phyloP scores from a whole-genome alignment of 2,888 invertebrate species.

The Nymphalis polychloros region DNA sequence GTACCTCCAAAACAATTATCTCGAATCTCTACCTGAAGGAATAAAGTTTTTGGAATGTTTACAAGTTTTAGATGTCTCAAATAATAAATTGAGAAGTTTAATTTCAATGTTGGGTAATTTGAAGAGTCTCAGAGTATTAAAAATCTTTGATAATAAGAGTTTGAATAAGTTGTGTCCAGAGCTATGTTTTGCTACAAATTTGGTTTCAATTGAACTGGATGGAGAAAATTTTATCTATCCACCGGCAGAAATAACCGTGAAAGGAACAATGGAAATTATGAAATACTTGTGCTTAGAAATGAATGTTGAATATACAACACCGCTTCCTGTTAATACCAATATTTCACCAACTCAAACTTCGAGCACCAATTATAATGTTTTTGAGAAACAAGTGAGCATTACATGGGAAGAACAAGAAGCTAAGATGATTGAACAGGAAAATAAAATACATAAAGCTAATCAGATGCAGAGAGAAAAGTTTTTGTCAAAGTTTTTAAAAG shows the following conservation, averaged over 20 bases:
- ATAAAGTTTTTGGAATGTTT: conserved; percentile 84
- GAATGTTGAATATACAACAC: conserved; percentile 77
- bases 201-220: conserved; percentile 84
- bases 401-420: conserved; percentile 85
- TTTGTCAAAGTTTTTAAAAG: conserved; percentile 74
- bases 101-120: conserved; percentile 85
- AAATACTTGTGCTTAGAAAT: conserved; percentile 80
- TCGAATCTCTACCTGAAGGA: conserved; percentile 86
- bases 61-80: conserved; percentile 85
- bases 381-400: conserved; percentile 55
- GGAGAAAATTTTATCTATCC: conserved; percentile 84
- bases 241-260: conserved; percentile 79
- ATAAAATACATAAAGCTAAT: conserved; percentile 83
- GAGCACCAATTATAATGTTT: conserved; percentile 60
- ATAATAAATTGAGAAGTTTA: conserved; percentile 85
- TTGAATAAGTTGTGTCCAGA: conserved; percentile 84
- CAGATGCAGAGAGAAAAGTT: conserved; percentile 84
- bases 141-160: conserved; percentile 82
- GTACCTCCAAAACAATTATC: conserved; percentile 86
- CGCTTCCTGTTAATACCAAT: conserved; percentile 56
- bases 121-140: conserved; percentile 81
- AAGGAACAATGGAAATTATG: conserved; percentile 85
- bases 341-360: conserved; percentile 57
- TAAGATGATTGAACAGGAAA: conserved; percentile 83
- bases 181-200: conserved; percentile 83